Evolutionary conservation across 2,888 invertebrate species (phyloP), one percentile per base, ranked within the genome.

Genomic region (Ochropleura leucogaster): DNA sequence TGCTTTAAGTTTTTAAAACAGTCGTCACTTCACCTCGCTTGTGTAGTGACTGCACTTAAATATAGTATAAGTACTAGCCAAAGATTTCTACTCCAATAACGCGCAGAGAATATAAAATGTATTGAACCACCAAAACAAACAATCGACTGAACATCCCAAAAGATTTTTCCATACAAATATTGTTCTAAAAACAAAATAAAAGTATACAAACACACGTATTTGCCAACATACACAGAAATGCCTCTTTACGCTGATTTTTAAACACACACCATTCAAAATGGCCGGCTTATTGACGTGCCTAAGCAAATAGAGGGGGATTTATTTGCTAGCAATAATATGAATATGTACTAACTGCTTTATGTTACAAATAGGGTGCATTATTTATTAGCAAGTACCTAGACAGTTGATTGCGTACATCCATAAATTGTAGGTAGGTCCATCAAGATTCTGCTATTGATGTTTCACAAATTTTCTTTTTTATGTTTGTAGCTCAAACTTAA

Each of bases 251-350:
- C 89, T 90, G 91, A 92, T 92, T 92, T 92, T 90, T 90, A 89
- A 90, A 89, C 89, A 93, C 92, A 93, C 88, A 90, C 68, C 81
- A 85, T 85, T 75, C 84, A 81, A 85, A 86, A 88, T 89, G 85
- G 87, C 84, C 77, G 66, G 81, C 88, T 90, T 92, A 93, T 93
- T 92, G 92, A 92, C 88, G 87, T 84, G 82, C 87, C 88, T 90
- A 85, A 85, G 81, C 87, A 93, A 94, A 94, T 91, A 94, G 85
- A 91, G 93, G 94, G 94, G 86, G 84, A 89, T 85, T 90, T 90
- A 92, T 93, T 93, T 93, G 92, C 91, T 70, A 57, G 78, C 81
- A 85, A 85, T 85, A 88, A 85, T 85, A 82, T 83, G 77, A 85
- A 86, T 85, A 83, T 83, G 80, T 81, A 83, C 75, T 78, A 75